phyloP scores from a whole-genome alignment of 2,888 invertebrate species.

The Clitarchus hookeri region DNA sequence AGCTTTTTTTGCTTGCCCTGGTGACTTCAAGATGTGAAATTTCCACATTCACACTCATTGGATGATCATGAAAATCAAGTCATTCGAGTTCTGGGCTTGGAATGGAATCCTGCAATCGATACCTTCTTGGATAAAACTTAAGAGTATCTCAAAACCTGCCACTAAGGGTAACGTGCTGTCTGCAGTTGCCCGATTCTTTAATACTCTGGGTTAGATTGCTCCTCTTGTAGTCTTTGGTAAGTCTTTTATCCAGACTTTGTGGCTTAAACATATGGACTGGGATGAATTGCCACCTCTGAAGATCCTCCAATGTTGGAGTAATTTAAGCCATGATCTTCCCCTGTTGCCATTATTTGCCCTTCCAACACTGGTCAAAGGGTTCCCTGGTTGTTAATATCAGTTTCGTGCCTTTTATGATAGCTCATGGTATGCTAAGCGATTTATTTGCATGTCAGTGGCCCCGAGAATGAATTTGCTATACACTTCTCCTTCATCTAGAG shows the following conservation, averaged over 20 bases:
- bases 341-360: not conserved
- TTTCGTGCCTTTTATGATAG: not conserved
- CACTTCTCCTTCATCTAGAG: not conserved
- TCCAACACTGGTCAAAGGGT: not conserved
- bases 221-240: too few species aligned
- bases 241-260: too few species aligned
- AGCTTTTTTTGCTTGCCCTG: too few species aligned
- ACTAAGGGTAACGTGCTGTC: not conserved
- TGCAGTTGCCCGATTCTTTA: not conserved
- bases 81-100: not conserved
- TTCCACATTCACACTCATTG: not conserved
- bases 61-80: not conserved
- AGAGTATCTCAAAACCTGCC: not conserved
- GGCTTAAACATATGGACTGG: not conserved
- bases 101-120: not conserved
- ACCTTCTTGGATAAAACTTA: not conserved
- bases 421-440: not conserved
- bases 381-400: not conserved
- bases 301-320: not conserved
- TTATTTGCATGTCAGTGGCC: not conserved
- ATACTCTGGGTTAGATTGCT: not conserved
- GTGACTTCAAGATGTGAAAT: not conserved
- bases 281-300: not conserved
- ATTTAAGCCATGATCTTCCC: not conserved
- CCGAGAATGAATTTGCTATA: not conserved